Percentiles rank a stretch among this genome's conserved stretches.
phyloP scores from a whole-genome alignment of 2,888 invertebrate genomes.

The Uropetala carovei region DNA sequence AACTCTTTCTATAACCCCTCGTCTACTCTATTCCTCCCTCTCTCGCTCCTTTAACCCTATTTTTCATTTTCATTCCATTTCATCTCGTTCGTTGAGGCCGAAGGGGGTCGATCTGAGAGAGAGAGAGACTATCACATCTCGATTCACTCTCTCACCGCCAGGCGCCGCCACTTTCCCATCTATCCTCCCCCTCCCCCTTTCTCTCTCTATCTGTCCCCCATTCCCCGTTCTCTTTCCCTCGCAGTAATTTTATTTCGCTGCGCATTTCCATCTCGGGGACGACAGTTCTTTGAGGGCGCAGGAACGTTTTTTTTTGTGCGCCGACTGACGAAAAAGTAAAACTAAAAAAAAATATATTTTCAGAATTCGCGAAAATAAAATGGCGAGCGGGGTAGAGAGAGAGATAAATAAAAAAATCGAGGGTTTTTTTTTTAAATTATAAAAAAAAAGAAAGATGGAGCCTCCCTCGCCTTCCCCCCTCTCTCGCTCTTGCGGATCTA shows the following conservation, averaged over 20 bases:
- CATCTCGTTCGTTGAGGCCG: not conserved
- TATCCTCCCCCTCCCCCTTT: not conserved
- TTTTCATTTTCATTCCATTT: conserved; percentile 9
- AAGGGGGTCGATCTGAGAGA: conserved; percentile 13
- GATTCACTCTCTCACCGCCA: conserved; percentile 48
- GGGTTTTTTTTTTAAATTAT: too few relatives aligned
- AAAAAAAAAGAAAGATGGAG: too few relatives aligned
- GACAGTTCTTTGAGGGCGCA: conserved; percentile 57
- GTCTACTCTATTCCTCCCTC: not conserved
- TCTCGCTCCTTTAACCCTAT: not conserved
- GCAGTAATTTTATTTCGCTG: conserved; percentile 66
- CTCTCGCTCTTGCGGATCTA: not conserved
- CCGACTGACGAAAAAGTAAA: conserved; percentile 5
- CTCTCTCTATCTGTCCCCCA: not conserved
- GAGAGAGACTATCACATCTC: conserved; percentile 22
- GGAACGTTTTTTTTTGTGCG: conserved; percentile 35
- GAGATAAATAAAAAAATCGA: too few relatives aligned
- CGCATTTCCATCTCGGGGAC: conserved; percentile 60
- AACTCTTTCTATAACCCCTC: not conserved
- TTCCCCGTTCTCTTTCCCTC: conserved; percentile 12
- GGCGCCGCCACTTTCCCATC: conserved; percentile 51
- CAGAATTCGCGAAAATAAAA: not conserved
- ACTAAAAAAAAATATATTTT: too few relatives aligned
- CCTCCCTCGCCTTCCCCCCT: too few relatives aligned
- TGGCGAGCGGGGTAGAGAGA: too few relatives aligned